Evolutionary conservation across 2,888 invertebrate genomes (phyloP).

Genomic region (Polyommatus iphigenia): DNA sequence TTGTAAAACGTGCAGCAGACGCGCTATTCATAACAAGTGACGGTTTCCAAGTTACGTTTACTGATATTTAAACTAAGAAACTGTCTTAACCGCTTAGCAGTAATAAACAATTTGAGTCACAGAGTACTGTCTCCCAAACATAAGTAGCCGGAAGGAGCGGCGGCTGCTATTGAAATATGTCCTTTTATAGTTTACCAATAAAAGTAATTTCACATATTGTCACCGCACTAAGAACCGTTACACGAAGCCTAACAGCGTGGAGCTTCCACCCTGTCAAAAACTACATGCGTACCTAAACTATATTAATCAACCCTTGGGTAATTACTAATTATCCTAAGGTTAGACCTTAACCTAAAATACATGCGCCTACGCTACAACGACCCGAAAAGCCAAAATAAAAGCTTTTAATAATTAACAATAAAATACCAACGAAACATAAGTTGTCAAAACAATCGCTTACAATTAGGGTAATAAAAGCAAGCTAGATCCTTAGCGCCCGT

Average conservation of each 20-base stretch:
- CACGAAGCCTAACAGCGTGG: conserved; percentile 49
- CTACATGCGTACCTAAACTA: conserved; percentile 39
- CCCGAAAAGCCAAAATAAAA: conserved; percentile 30
- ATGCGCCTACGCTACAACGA: conserved; percentile 3
- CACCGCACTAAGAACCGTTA: conserved; percentile 52
- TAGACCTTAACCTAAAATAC: conserved; percentile 37
- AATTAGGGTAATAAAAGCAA: not conserved
- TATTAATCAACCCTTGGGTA: conserved; percentile 38
- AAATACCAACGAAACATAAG: conserved; percentile 21
- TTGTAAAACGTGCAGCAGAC: not conserved
- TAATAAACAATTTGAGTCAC: conserved; percentile 35
- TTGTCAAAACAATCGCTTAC: conserved; percentile 16
- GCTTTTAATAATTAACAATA: conserved; percentile 33
- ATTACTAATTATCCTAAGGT: conserved; percentile 33
- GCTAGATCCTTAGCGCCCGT: conserved; percentile 9
- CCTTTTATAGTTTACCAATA: conserved; percentile 61
- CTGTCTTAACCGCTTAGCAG: conserved; percentile 44
- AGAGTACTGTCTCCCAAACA: conserved; percentile 28
- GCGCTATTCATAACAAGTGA: not conserved
- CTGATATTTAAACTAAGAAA: not conserved
- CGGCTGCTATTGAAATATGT: conserved; percentile 55
- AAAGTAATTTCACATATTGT: conserved; percentile 59
- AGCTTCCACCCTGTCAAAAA: conserved; percentile 68
- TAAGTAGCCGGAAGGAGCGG: conserved; percentile 43
- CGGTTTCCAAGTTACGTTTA: not conserved